Base-by-base conservation (phyloP, 2,797 vertebrate species). In the Orestias chungarensis region DNA sequence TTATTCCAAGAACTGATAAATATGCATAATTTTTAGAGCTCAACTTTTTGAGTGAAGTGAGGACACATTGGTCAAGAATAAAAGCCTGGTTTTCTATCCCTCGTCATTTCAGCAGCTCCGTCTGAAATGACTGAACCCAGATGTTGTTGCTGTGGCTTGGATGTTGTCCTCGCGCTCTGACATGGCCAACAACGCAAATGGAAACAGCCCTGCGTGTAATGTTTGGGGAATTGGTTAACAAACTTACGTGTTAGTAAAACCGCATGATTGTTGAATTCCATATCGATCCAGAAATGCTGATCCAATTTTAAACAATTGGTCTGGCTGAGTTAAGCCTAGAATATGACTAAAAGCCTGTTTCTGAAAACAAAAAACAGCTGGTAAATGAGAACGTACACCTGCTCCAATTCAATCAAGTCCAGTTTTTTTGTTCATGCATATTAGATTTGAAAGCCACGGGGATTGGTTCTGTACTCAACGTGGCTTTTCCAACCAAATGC, bases 1-100 rank as follows among this genome's bases (percentile, higher is more conserved):
- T 85, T 84, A 93, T 91, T 92, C 84, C 91, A 95, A 94, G 89
- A 94, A 87, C 87, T 71, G 89, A 92, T 91, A 91, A 84, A 78
- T 65, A 85, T 68, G 49, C n/a, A n/a, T n/a, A n/a, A n/a, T n/a
- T n/a, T n/a, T n/a, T 80, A 52, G 74, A 61, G 57, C 52, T 65
- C 61, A 46, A 49, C 5, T 73, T 40, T 68, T 31, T 71, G 25
- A 55, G 44, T 76, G 52, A 80, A 74, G 76, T 73, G 69, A 84
- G 73, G 73, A 88, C 73, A 85, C 81, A 69, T 73, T 76, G 74
- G 59, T 81, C 54, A 64, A 61, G 70, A 80, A 82, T 62, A 55
- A 69, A 82, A 75, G 55, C 55, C 82, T 84, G 83, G 72, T 75
- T 66, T 85, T 42, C 27, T 67, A 78, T 76, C 78, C 73, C 75